Conservation (phyloP, 2,888 invertebrate species). For the Leptopilina myrica region DNA sequence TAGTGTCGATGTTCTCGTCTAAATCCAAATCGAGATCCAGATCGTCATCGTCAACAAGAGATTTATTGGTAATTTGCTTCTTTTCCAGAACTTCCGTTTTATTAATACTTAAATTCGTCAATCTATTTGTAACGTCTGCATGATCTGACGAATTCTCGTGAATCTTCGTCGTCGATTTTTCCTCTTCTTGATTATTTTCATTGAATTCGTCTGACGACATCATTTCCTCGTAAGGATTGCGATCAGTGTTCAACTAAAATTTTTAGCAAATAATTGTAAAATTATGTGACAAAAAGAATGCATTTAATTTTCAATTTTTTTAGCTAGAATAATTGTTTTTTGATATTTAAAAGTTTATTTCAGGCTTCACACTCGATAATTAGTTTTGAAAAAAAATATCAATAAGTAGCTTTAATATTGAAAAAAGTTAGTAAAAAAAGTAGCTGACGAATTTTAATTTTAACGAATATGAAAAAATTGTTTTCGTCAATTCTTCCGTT, state of each 20-base stretch:
- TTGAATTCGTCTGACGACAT: conserved; percentile 76
- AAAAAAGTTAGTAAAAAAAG: too few relatives aligned
- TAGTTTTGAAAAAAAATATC: too few relatives aligned
- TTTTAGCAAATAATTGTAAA: background rate
- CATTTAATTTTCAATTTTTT: too few relatives aligned
- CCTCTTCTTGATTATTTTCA: background rate
- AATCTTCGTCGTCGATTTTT: conserved; percentile 43
- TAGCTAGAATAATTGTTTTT: too few relatives aligned
- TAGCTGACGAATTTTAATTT: too few relatives aligned
- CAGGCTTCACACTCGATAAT: too few relatives aligned
- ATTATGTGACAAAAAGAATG: background rate
- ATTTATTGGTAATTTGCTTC: conserved; percentile 53
- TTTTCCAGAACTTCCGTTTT: conserved; percentile 43
- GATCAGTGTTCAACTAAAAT: conserved; percentile 81
- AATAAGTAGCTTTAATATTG: too few relatives aligned
- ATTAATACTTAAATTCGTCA: conserved; percentile 65
- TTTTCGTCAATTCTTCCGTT: too few relatives aligned
- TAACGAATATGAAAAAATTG: too few relatives aligned
- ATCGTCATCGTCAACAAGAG: conserved; percentile 81
- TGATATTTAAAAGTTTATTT: too few relatives aligned
- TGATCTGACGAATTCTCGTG: background rate
- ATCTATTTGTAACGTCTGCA: conserved; percentile 59
- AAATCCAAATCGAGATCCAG: conserved; percentile 91
- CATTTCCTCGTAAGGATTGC: conserved; percentile 86
- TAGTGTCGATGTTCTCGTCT: conserved; percentile 87